phyloP scores from a whole-genome alignment of 2,888 invertebrate species.

The Pyralis farinalis region DNA sequence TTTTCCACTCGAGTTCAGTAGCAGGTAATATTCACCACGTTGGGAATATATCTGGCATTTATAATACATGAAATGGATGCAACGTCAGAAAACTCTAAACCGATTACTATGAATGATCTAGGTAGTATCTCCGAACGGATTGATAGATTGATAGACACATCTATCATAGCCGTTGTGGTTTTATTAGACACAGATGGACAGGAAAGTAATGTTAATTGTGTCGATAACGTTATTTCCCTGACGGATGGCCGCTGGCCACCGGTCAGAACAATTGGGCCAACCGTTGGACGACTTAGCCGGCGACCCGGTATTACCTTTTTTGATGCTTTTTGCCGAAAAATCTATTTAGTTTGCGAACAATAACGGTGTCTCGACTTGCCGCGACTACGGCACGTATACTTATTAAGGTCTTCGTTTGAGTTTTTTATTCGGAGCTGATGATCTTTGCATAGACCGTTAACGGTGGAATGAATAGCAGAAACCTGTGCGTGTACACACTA shows the following conservation, averaged over 20 bases:
- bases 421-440: constrained; percentile 40
- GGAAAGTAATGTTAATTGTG: constrained; percentile 11
- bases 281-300: constrained; percentile 66
- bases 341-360: constrained; percentile 65
- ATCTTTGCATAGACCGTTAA: constrained; percentile 39
- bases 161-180: background rate
- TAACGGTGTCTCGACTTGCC: constrained; percentile 64
- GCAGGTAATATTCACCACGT: too few relatives aligned
- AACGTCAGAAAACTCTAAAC: too few relatives aligned
- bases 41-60: too few relatives aligned
- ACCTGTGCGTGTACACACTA: constrained; percentile 1
- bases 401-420: constrained; percentile 59
- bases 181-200: constrained; percentile 7
- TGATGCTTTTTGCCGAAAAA: constrained; percentile 70
- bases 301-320: constrained; percentile 66
- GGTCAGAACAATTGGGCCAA: constrained; percentile 58
- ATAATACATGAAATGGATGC: too few relatives aligned
- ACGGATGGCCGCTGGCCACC: constrained; percentile 28
- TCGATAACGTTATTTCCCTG: constrained; percentile 26
- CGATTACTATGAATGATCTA: too few relatives aligned
- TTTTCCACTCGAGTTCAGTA: too few relatives aligned
- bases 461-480: constrained; percentile 33
- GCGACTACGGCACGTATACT: constrained; percentile 49
- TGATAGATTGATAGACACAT: too few relatives aligned
- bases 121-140: too few relatives aligned